Conservation (phyloP, 2,797 vertebrate genomes). For the Sciurus carolinensis region DNA sequence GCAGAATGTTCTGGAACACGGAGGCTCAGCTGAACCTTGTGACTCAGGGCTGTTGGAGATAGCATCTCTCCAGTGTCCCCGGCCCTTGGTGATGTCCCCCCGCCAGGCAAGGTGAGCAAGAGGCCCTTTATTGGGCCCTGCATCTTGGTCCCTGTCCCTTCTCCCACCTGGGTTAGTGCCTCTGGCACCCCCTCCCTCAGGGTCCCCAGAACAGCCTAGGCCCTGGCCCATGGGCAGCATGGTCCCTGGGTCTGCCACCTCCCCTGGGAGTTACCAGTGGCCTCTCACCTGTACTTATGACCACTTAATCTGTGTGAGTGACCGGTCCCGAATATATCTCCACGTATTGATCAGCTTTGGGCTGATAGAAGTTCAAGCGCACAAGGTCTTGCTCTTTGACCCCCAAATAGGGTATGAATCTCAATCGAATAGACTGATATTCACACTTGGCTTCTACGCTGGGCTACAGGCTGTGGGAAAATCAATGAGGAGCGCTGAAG, state of each 20-base stretch:
- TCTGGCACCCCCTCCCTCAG: fast-evolving
- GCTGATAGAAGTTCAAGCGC: slow-evolving; percentile 92
- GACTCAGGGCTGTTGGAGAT: fast-evolving
- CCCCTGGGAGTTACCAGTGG: slow-evolving; percentile 50
- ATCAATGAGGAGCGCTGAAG: slow-evolving; percentile 94
- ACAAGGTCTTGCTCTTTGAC: slow-evolving; percentile 95
- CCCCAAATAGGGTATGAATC: slow-evolving; percentile 99
- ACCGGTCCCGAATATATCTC: slow-evolving; percentile 91
- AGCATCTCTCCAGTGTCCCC: not conserved
- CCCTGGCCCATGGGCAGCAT: not conserved
- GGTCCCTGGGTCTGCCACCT: not conserved
- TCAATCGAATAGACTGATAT: slow-evolving; percentile 97
- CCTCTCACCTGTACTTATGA: slow-evolving; percentile 90
- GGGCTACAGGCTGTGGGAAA: slow-evolving; percentile 85
- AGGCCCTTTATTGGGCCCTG: not conserved
- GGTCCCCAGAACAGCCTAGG: not conserved
- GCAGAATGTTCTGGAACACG: not conserved
- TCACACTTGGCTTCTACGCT: slow-evolving; percentile 83
- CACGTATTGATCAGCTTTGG: slow-evolving; percentile 94
- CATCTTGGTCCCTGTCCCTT: not conserved
- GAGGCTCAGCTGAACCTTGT: fast-evolving
- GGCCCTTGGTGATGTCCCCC: fast-evolving
- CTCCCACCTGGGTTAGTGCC: not conserved
- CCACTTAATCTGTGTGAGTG: slow-evolving; percentile 92
- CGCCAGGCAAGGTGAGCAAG: not conserved